Conservation (phyloP, 2,797 vertebrate species). For the Pogonophryne albipinna region DNA sequence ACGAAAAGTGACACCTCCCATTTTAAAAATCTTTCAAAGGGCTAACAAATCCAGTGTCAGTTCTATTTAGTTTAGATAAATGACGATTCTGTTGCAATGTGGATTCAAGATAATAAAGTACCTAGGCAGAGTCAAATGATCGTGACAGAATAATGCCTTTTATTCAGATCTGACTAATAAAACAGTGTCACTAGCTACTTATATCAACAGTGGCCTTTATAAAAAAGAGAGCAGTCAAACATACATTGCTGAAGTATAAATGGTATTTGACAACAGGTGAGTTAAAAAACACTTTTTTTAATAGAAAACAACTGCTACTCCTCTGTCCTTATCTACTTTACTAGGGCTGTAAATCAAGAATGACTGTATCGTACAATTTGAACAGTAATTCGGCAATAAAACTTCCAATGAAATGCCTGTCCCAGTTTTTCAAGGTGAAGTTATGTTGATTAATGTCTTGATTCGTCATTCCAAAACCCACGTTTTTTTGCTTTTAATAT, state of each 20-base stretch:
- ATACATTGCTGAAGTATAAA: neutral
- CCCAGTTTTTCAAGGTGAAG: too few relatives aligned
- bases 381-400: too few relatives aligned
- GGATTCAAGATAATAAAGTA: constrained; percentile 21
- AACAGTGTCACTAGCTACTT: constrained; percentile 20
- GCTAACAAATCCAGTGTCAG: constrained; percentile 65
- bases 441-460: too few relatives aligned
- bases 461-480: too few relatives aligned
- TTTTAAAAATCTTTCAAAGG: constrained; percentile 60
- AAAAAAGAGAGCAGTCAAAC: constrained; percentile 5
- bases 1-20: constrained; percentile 61
- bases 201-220: neutral
- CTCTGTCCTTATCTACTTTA: too few relatives aligned
- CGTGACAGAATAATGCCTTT: constrained; percentile 13
- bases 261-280: neutral
- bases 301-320: too few relatives aligned
- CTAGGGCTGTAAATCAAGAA: too few relatives aligned
- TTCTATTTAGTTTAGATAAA: constrained; percentile 56
- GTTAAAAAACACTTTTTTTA: too few relatives aligned
- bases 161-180: constrained; percentile 26
- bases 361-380: too few relatives aligned
- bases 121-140: constrained; percentile 7
- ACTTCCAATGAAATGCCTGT: too few relatives aligned
- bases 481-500: too few relatives aligned
- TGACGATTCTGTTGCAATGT: constrained; percentile 36